A percentile compares a stretch with the other conserved stretches of the same genome.
Conservation (phyloP, 92 coral and sea anemone genomes). For the Hydrozoanthus gracilis region DNA sequence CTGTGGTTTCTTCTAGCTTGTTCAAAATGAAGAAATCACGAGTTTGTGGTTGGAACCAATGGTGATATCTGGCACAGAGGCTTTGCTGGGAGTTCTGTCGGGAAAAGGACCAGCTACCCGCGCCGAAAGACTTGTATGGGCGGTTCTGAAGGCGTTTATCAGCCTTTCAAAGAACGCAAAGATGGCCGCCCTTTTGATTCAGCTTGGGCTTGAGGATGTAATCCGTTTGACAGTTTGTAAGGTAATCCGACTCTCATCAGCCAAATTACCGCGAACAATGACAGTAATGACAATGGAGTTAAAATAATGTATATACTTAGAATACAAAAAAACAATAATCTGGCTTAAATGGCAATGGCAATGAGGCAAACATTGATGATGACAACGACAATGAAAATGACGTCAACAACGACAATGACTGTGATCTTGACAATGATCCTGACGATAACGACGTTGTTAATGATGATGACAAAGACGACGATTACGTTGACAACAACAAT, state of each 20-base stretch:
- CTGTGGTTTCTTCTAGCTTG: constrained; percentile 50
- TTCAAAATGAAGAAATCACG: constrained; percentile 61
- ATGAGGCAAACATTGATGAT: too few species aligned
- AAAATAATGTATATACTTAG: too few species aligned
- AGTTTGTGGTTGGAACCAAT: constrained; percentile 71
- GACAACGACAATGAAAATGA: too few species aligned
- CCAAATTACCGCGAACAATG: not conserved
- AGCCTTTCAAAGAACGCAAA: constrained; percentile 65
- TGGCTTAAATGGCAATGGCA: too few species aligned
- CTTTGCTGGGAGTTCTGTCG: constrained; percentile 60
- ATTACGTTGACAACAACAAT: too few species aligned
- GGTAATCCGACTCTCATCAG: constrained; percentile 34
- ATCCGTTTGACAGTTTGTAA: constrained; percentile 50
- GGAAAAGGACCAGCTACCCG: constrained; percentile 1
- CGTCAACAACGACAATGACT: too few species aligned
- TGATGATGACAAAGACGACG: too few species aligned
- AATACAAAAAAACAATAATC: too few species aligned
- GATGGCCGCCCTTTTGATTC: constrained; percentile 64
- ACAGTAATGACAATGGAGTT: too few species aligned
- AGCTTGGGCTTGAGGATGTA: constrained; percentile 53
- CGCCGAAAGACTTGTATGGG: constrained; percentile 48
- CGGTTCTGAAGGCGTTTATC: constrained; percentile 57
- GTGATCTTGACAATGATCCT: too few species aligned
- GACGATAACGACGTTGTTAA: too few species aligned
- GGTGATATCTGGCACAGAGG: constrained; percentile 74